Base-by-base conservation (phyloP, 2,797 vertebrate genomes). In the Hemitrygon akajei region DNA sequence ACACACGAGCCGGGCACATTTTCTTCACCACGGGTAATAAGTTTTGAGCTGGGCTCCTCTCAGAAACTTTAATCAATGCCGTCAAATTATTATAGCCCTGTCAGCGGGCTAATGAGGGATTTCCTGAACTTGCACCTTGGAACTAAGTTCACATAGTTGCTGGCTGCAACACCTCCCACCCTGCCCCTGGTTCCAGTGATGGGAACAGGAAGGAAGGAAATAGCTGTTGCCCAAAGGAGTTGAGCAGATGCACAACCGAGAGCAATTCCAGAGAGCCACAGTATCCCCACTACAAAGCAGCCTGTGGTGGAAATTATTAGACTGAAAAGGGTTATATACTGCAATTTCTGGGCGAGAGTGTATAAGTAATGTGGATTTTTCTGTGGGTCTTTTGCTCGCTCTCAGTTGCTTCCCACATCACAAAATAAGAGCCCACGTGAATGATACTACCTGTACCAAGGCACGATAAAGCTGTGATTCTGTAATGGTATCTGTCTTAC, bases 81-180 rank as follows among this genome's bases (percentile, higher is more conserved):
- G 75, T 93, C 40, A 94, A 95, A 94, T 95, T 84, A 94, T 91
- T 71, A 25, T 93, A 87, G 94, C 95, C 95, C 92, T 94, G 91
- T 95, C 89, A 95, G 58, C 91, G 75, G 18, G 66, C 89, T 94
- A 34, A 76, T 94, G 94, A 80, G 94, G 79, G 73, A 87, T 95
- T 96, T 95, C 95, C 95, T 96, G 93, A 94, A 94, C 96, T 95
- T 96, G 76, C 93, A 3, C 94, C 58, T 93, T 40, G 18, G n/a
- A 71, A 71, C 66, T 40, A 11, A 66, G 7, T 37, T 30, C 69
- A 11, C 60, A 34, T 30, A 66, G n/a, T 34, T 6, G 60, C 18
- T 47, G 27, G 47, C 47, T 56, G 30, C 40, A 37, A 47, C 47
- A 22, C 7, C 81, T 84, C 47, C 56, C n/a, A 1, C 63, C 63